Conservation (phyloP, 2,888 invertebrate genomes). For the Lasioglossum figueresi region DNA sequence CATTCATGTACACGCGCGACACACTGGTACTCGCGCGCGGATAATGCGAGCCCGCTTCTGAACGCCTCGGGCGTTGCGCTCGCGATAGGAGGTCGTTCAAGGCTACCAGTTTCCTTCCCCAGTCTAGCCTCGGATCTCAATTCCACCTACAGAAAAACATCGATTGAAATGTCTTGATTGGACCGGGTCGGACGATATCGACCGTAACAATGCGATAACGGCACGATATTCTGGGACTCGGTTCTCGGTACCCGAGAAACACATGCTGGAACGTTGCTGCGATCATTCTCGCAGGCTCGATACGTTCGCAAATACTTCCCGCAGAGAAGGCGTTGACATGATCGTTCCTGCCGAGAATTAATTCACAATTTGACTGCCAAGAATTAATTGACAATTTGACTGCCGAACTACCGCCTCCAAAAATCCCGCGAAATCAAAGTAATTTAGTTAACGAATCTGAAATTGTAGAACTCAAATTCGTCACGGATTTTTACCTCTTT, state of each 20-base stretch:
- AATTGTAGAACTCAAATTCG: background rate
- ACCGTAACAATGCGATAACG: conserved; percentile 37
- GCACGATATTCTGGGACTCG: conserved; percentile 29
- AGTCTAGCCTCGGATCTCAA: conserved; percentile 39
- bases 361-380: background rate
- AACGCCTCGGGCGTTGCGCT: conserved; percentile 54
- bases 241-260: background rate
- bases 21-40: conserved; percentile 6
- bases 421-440: background rate
- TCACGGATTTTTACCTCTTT: no score
- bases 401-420: background rate
- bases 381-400: background rate
- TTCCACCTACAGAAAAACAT: conserved; percentile 54
- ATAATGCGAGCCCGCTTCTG: conserved; percentile 51
- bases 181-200: conserved; percentile 36
- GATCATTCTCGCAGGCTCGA: background rate
- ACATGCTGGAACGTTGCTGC: background rate
- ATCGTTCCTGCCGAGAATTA: background rate
- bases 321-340: background rate
- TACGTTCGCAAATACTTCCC: background rate
- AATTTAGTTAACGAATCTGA: background rate
- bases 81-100: conserved; percentile 68
- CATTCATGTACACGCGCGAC: conserved; percentile 26
- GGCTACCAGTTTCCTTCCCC: conserved; percentile 61
- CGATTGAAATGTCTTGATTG: conserved; percentile 64